Conservation (phyloP, 2,888 invertebrate species). For the Machimus rusticus region DNA sequence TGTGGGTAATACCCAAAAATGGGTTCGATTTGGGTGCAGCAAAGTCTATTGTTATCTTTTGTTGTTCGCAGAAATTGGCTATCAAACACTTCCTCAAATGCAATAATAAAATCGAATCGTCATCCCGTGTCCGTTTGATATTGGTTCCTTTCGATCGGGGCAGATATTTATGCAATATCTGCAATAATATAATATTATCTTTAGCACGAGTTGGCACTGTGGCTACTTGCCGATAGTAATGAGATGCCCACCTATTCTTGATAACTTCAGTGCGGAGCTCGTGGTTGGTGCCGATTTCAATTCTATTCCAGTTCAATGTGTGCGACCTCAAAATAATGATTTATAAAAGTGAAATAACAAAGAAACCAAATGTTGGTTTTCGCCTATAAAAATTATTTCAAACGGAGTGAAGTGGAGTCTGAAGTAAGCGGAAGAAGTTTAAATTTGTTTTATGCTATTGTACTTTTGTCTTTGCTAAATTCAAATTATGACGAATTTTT, state of each 20-base stretch:
- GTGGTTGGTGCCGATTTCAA: conserved; percentile 1
- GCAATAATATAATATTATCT: conserved; percentile 10
- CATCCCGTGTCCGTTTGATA: background rate
- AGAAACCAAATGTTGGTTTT: background rate
- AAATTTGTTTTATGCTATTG: background rate
- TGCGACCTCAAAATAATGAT: background rate
- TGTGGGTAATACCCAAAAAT: background rate
- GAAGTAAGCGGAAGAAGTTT: background rate
- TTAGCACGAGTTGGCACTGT: background rate
- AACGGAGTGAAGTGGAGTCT: background rate
- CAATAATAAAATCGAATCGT: background rate
- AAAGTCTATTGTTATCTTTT: background rate
- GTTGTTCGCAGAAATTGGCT: background rate
- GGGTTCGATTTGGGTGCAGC: background rate
- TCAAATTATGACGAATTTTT: background rate
- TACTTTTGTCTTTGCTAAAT: background rate
- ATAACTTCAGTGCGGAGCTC: background rate
- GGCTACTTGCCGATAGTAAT: background rate
- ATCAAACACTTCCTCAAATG: background rate
- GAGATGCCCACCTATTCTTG: background rate
- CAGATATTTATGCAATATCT: background rate
- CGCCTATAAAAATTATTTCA: background rate
- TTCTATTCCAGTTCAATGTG: background rate
- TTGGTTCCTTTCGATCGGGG: background rate
- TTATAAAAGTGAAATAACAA: background rate